phyloP scores from a whole-genome alignment of 2,113 vertebrate species.

The Eulemur macaco region DNA sequence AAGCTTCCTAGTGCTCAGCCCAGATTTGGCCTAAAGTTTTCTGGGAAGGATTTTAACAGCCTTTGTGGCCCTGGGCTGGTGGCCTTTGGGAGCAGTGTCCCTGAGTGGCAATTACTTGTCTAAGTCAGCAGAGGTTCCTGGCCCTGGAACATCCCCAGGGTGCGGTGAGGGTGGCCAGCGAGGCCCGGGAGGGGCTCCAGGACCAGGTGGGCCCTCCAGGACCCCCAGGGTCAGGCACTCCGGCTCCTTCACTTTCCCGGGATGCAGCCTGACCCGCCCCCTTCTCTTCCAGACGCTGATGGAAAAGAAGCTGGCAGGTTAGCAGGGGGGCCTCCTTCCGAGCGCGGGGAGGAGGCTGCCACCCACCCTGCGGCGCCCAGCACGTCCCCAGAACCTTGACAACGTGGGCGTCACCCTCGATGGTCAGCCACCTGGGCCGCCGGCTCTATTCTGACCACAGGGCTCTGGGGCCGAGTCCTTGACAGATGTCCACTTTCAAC shows the following conservation, averaged over 20 bases:
- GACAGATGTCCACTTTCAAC: background rate
- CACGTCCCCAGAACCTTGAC: background rate
- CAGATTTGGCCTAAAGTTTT: background rate
- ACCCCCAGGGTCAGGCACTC: too few species aligned
- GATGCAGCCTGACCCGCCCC: background rate
- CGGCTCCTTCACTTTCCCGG: too few species aligned
- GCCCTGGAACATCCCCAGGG: too few species aligned
- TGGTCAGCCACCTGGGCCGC: background rate
- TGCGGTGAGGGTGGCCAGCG: background rate
- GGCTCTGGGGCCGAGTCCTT: background rate
- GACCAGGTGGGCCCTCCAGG: too few species aligned
- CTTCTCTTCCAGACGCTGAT: slow-evolving; percentile 35
- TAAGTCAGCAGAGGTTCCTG: background rate
- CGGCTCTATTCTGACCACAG: background rate
- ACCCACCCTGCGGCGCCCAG: rapidly evolving
- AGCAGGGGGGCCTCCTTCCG: background rate
- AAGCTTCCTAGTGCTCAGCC: background rate
- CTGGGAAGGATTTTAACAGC: background rate
- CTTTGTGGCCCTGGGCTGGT: background rate
- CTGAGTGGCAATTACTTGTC: background rate
- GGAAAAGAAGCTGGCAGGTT: background rate
- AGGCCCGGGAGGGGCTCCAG: background rate
- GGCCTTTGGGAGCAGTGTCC: background rate
- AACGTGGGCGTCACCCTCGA: background rate
- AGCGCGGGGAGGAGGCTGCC: background rate